Evolutionary conservation across 2,888 invertebrate genomes (phyloP).

Genomic region (Dicranocentrus wangi): DNA sequence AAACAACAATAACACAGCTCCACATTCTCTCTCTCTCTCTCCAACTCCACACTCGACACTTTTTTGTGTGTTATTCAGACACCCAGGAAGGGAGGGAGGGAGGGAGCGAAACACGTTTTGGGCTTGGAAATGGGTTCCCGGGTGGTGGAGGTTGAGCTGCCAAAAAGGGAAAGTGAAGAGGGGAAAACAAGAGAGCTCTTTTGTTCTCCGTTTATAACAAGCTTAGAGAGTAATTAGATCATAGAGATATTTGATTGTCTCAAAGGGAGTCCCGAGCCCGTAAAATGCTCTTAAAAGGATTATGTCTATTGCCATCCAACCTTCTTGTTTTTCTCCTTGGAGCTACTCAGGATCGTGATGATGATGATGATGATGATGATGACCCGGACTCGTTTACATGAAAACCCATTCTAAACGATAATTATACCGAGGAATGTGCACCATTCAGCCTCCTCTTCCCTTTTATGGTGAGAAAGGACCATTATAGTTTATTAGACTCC

Average conservation of each 20-base stretch:
- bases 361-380: not conserved
- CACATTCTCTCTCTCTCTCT: slow-evolving; percentile 3
- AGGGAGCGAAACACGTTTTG: not conserved
- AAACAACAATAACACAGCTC: slow-evolving; percentile 16
- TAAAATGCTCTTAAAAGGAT: slow-evolving; percentile 71
- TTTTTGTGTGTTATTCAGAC: slow-evolving; percentile 34
- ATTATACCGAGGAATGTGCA: too few species aligned
- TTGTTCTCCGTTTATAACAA: slow-evolving; percentile 69
- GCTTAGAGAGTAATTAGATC: slow-evolving; percentile 72
- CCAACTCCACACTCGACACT: slow-evolving; percentile 26
- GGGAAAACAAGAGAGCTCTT: slow-evolving; percentile 58
- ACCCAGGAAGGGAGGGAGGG: not conserved
- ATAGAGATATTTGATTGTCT: slow-evolving; percentile 72
- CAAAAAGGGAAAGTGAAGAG: slow-evolving; percentile 38
- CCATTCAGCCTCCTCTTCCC: too few species aligned
- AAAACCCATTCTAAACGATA: too few species aligned
- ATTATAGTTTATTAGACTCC: slow-evolving; percentile 48
- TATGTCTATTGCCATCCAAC: slow-evolving; percentile 67
- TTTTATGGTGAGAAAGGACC: not conserved
- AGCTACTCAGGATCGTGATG: slow-evolving; percentile 8
- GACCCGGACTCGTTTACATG: too few species aligned
- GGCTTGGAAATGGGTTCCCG: too few species aligned
- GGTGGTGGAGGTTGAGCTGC: too few species aligned
- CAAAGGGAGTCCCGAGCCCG: slow-evolving; percentile 67
- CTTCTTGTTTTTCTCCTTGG: slow-evolving; percentile 52